Conservation (phyloP, 2,797 vertebrate species). For the Cirrhinus molitorella region DNA sequence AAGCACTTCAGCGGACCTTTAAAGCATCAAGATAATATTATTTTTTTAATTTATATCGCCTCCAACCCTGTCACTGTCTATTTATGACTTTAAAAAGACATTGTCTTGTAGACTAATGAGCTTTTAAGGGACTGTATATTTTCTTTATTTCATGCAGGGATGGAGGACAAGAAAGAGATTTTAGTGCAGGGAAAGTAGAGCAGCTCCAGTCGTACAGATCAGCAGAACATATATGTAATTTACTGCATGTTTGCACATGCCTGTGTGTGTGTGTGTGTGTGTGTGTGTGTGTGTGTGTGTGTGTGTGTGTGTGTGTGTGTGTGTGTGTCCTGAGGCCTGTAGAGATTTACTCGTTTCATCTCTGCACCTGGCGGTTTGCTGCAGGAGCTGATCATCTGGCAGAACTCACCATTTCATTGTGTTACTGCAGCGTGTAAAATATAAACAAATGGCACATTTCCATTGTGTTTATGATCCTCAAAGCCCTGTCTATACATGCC, state of each 20-base stretch:
- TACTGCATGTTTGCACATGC: constrained; percentile 64
- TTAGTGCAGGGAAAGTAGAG: not conserved
- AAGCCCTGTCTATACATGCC: not conserved
- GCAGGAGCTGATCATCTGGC: not conserved
- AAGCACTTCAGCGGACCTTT: too few species aligned
- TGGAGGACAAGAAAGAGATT: not conserved
- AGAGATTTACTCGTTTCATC: not conserved
- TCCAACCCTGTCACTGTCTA: constrained; percentile 50
- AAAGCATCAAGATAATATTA: too few species aligned
- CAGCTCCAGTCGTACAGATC: constrained; percentile 59
- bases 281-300: constrained; percentile 16
- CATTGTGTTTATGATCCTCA: not conserved
- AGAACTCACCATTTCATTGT: not conserved
- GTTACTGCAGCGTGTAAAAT: not conserved
- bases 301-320: not conserved
- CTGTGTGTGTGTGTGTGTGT: constrained; percentile 28
- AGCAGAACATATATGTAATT: constrained; percentile 71
- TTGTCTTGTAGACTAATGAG: not conserved
- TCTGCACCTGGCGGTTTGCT: not conserved
- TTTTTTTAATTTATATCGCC: too few species aligned
- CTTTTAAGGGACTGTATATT: not conserved
- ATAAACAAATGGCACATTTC: not conserved
- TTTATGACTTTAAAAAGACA: constrained; percentile 33
- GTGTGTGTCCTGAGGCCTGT: not conserved
- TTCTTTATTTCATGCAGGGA: not conserved